phyloP scores from a whole-genome alignment of 2,113 vertebrate genomes.

The Pseudorectes ferrugineus region DNA sequence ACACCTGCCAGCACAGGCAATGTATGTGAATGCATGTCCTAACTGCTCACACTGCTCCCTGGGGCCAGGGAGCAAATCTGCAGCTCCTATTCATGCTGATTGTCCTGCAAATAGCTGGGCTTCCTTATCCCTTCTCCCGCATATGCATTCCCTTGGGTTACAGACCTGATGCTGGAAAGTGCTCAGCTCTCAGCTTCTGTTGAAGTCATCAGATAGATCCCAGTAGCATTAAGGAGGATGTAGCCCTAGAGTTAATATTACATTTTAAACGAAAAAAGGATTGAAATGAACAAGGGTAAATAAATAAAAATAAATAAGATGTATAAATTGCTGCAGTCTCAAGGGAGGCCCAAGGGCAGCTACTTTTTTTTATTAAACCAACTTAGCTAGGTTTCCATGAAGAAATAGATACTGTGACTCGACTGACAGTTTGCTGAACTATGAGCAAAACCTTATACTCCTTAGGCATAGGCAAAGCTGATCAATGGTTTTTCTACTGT shows the following conservation, averaged over 20 bases:
- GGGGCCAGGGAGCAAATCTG: background rate
- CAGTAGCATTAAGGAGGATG: background rate
- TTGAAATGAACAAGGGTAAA: background rate
- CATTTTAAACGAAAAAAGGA: background rate
- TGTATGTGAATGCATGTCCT: background rate
- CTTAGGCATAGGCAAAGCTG: background rate
- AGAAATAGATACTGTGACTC: background rate
- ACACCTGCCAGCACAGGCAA: background rate
- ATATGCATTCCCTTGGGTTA: background rate
- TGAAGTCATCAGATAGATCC: background rate
- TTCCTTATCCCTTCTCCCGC: background rate
- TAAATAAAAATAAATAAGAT: background rate
- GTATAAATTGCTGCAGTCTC: background rate
- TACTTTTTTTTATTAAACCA: background rate
- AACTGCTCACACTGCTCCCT: background rate
- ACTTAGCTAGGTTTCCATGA: background rate
- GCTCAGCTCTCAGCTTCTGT: background rate
- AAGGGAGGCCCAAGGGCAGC: background rate
- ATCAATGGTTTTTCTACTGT: background rate
- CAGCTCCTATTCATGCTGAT: background rate
- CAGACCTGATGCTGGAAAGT: background rate
- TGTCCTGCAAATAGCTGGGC: background rate
- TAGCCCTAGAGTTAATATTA: background rate
- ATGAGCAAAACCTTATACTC: background rate
- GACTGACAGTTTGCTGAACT: background rate